A percentile compares a stretch with the other conserved stretches of the same genome.
Evolutionary conservation across 2,797 vertebrate genomes (phyloP).

Genomic region (Spinibarbus caldwelli): DNA sequence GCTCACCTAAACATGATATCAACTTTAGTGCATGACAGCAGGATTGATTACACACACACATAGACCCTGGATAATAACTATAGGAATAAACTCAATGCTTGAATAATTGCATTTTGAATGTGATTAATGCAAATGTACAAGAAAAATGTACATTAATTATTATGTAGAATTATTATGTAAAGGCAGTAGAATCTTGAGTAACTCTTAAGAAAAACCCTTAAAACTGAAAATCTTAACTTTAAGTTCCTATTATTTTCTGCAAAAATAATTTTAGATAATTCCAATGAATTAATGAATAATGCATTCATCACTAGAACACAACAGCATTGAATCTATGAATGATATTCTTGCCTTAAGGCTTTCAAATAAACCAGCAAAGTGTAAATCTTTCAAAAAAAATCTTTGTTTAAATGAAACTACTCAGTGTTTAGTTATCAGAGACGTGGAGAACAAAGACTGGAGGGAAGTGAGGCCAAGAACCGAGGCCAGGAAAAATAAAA

Average conservation of each 20-base stretch:
- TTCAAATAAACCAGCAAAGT: background rate
- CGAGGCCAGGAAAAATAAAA: constrained; percentile 7
- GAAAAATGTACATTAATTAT: too few species aligned
- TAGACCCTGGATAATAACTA: background rate
- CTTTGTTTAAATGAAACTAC: background rate
- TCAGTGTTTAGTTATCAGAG: constrained; percentile 4
- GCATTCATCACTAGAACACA: background rate
- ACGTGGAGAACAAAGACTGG: background rate
- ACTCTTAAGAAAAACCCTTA: background rate
- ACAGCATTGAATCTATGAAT: background rate
- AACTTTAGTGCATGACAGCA: background rate
- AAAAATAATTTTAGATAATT: background rate
- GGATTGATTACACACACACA: background rate
- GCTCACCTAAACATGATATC: background rate
- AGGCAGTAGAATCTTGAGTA: background rate
- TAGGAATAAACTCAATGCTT: background rate
- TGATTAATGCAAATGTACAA: background rate
- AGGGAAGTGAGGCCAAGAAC: background rate
- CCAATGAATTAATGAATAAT: background rate
- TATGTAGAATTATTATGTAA: background rate
- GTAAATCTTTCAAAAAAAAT: background rate
- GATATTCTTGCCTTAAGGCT: background rate
- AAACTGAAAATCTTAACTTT: background rate
- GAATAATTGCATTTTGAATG: background rate
- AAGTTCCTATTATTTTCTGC: background rate